Conservation (phyloP, 1,140 invertebrate genomes). For the Oscheius sp. region DNA sequence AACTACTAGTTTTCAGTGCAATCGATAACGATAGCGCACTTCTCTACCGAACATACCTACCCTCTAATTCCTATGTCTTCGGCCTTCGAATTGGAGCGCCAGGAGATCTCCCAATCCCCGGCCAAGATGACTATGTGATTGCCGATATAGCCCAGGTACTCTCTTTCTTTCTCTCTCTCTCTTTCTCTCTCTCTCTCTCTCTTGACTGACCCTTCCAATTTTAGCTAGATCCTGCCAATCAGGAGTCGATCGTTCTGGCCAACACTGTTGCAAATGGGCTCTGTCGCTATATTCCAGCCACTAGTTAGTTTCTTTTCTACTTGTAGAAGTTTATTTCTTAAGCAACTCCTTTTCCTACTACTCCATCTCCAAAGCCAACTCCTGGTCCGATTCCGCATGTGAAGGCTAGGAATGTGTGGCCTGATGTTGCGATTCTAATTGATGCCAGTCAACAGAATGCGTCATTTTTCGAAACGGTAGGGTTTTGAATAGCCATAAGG, state of each 20-base stretch:
- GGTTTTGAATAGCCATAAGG: too few species aligned
- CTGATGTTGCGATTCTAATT: constrained; percentile 13
- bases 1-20: too few species aligned
- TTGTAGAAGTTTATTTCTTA: neutral
- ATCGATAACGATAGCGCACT: too few species aligned
- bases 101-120: too few species aligned
- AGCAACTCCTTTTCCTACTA: neutral
- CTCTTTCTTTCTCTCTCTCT: neutral
- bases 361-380: constrained; percentile 10
- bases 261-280: neutral
- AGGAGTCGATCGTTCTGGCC: neutral
- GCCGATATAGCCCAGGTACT: too few species aligned
- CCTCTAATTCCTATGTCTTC: too few species aligned
- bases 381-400: constrained; percentile 21
- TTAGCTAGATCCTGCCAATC: neutral
- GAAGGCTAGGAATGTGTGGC: constrained; percentile 24
- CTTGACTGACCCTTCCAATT: neutral
- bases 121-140: too few species aligned
- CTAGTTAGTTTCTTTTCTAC: neutral
- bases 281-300: neutral
- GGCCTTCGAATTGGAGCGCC: too few species aligned
- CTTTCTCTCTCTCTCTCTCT: neutral
- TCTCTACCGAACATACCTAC: too few species aligned
- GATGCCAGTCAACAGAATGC: constrained; percentile 5
- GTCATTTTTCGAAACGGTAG: constrained; percentile 7